A percentile compares a stretch with the other conserved stretches of the same genome.
Evolutionary conservation across 2,113 vertebrate species (phyloP).

Genomic region (Apus apus): DNA sequence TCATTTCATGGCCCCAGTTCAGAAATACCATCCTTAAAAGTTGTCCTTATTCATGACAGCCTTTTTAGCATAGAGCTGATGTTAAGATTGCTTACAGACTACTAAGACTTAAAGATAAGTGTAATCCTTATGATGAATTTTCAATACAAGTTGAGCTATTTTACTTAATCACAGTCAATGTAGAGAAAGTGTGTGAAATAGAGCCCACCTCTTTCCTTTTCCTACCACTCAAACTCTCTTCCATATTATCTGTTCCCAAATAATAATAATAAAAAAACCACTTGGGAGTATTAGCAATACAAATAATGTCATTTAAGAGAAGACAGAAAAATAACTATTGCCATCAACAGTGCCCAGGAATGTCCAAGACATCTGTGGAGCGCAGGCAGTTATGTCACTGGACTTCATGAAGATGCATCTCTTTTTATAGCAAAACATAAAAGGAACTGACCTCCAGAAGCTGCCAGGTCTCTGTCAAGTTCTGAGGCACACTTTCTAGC

Average conservation of each 20-base stretch:
- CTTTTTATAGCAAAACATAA: not conserved
- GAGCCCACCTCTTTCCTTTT: not conserved
- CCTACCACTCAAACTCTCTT: not conserved
- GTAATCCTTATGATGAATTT: not conserved
- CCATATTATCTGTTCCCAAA: not conserved
- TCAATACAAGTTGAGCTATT: not conserved
- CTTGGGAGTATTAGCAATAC: not conserved
- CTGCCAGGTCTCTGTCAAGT: not conserved
- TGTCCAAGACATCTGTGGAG: no score
- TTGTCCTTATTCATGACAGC: not conserved
- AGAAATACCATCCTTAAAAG: not conserved
- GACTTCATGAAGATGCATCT: not conserved
- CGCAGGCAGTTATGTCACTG: not conserved
- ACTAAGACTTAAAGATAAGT: not conserved
- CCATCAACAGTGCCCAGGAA: rapidly evolving
- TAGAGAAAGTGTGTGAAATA: not conserved
- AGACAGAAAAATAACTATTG: not conserved
- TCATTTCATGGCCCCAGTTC: not conserved
- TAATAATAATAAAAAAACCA: not conserved
- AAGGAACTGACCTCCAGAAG: not conserved
- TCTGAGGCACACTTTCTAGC: not conserved
- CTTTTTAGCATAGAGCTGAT: not conserved
- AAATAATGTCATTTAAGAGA: not conserved
- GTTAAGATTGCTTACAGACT: not conserved
- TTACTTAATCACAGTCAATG: not conserved